Base-by-base conservation (phyloP, 1,140 invertebrate genomes). In the Drosophila albomicans region DNA sequence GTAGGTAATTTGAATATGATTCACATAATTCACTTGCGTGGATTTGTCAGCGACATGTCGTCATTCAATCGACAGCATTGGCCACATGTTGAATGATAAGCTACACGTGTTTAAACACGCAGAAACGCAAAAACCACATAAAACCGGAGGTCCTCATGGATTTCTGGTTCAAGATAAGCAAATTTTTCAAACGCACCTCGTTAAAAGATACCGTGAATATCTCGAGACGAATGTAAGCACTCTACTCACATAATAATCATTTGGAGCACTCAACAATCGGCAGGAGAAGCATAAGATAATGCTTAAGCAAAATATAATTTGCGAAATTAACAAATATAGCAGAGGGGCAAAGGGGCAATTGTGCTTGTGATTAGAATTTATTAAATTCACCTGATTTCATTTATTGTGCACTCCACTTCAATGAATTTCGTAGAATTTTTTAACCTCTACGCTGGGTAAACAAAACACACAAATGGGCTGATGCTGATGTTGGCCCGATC, bases 351-450 rank as follows among this genome's bases (percentile, higher is more conserved):
- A n/a, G 11, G 58, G 72, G 54, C 45, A 71, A 41, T 10, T 38
- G 35, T 38, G 25, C 71, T 66, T 38, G 35, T 64, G 82, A 85
- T 85, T 85, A 86, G 59, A 85, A 66, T 86, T 86, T 78, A 86
- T 81, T 52, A 86, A 86, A 86, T 86, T 63, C 82, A 86, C 78
- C 70, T 86, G 82, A 85, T 85, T 85, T 85, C 69, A 61, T 78
- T 81, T 81, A 78, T 81, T 52, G 74, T 45, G 16, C 51, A n/a
- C 63, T 46, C 43, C 73, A 70, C 81, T 70, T 57, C 11, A 70
- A 62, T 35, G 16, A 30, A 71, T 46, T 78, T 78, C 75, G 38
- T 13, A 48, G 75, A 78, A 75, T 52, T 68, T 6, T n/a, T n/a
- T 2, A 56, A 41, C 5, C 25, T n/a, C 11, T 51, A 20, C 6